Conservation (phyloP, 2,888 invertebrate species). For the Meliscaeva auricollis region DNA sequence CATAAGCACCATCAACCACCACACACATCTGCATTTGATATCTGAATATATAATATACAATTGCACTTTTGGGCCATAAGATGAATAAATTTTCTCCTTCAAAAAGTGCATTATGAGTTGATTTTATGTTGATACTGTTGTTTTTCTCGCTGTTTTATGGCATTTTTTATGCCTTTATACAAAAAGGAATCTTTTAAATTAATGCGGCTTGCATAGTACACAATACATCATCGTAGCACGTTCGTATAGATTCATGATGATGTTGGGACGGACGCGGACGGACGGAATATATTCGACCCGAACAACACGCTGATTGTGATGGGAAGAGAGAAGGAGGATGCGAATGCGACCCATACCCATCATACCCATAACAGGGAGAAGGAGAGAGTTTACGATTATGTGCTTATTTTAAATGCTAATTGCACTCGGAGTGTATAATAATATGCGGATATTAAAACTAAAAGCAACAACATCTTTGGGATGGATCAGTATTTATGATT, state of each 20-base stretch:
- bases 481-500: conserved; percentile 14
- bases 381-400: conserved; percentile 61
- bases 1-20: too few species aligned
- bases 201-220: conserved; percentile 18
- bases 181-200: conserved; percentile 47
- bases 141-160: conserved; percentile 29
- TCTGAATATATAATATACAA: too few species aligned
- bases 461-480: background rate
- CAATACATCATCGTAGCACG: conserved; percentile 37
- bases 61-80: conserved; percentile 47
- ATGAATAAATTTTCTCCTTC: conserved; percentile 59
- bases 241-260: background rate
- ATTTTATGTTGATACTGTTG: conserved; percentile 39
- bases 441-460: conserved; percentile 22
- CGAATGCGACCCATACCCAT: background rate
- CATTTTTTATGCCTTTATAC: conserved; percentile 25
- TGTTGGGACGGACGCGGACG: background rate
- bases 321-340: background rate
- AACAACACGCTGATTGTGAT: background rate
- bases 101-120: conserved; percentile 42
- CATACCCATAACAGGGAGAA: background rate
- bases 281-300: background rate
- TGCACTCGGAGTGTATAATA: conserved; percentile 35
- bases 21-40: too few species aligned
- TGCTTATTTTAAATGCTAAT: conserved; percentile 67